Evolutionary conservation across 2,888 invertebrate species (phyloP), one percentile per base, ranked within the genome.

Genomic region (Trissoscelio sp.): DNA sequence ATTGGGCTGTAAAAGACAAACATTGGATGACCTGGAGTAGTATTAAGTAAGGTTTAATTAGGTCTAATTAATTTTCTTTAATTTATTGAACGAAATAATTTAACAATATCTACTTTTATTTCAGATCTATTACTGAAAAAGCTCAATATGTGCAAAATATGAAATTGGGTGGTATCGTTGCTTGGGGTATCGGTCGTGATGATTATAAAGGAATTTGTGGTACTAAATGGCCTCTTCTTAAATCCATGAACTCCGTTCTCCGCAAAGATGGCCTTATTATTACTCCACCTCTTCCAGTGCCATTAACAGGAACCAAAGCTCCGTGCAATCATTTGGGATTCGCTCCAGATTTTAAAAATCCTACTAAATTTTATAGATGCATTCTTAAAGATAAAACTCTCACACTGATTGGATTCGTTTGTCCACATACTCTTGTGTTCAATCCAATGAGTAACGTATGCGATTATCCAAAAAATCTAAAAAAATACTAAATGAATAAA

Each of bases 161-260:
- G 12, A n/a, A 24, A 64, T 46, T 73, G 1, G 73, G 73, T 37
- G 73, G 73, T 14, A 34, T 73, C 3, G 55, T 16, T 3, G 62
- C 46, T 16, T 73, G 73, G 62, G 64, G 46, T 12, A 73, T 73
- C 12, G 62, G 14, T 3, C 44, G 18, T 11, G 73, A 73, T 46
- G 73, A 62, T 18, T 11, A 44, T 11, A 73, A 28, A 0, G 73
- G 73, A 22, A n/a, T 16, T 22, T 73, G 73, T 28, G 73, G 73
- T 44, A 24, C 31, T 2, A 62, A 20, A 24, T 73, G 55, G 53
- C 64, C 73, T 34, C 55, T 73, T 14, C 55, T 73, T 14, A 73
- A 31, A 46, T 62, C 73, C 2, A 44, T 73, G 2, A 73, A 20
- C 6, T n/a, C 28, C 1, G 24, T 53, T 9, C 1, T 60, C 3